phyloP scores from a whole-genome alignment of 2,113 vertebrate genomes.

The Anguilla japonica region DNA sequence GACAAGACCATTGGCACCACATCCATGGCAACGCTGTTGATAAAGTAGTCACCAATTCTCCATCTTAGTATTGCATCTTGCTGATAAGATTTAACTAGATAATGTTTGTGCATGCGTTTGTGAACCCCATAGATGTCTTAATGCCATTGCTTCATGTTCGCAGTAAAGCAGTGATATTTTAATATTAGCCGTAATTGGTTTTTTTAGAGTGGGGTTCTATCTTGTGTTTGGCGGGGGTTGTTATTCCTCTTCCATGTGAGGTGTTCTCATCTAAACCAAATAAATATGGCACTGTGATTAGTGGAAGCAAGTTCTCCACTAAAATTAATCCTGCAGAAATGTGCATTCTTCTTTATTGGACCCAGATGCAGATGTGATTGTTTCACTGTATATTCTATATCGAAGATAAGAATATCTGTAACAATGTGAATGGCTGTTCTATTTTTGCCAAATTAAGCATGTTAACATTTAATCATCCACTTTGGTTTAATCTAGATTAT shows the following conservation, averaged over 20 bases:
- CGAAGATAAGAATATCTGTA: conserved; percentile 33
- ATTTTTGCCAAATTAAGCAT: conserved; percentile 26
- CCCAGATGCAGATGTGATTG: conserved; percentile 39
- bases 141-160: too few relatives aligned
- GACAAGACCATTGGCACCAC: not conserved
- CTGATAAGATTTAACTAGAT: not conserved
- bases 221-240: not conserved
- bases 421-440: conserved; percentile 44
- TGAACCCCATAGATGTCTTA: too few relatives aligned
- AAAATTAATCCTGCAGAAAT: not conserved
- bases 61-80: not conserved
- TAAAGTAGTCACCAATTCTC: not conserved
- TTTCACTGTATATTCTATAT: conserved; percentile 38
- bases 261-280: conserved; percentile 11
- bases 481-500: conserved; percentile 30
- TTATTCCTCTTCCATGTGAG: conserved; percentile 33
- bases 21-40: not conserved
- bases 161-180: too few relatives aligned
- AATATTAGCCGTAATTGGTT: too few relatives aligned
- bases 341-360: not conserved
- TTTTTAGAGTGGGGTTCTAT: not conserved
- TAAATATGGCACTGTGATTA: not conserved
- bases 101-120: not conserved
- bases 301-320: not conserved
- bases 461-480: not conserved